Evolutionary conservation across 1,140 invertebrate species (phyloP).

Genomic region (Theocolax elegans): DNA sequence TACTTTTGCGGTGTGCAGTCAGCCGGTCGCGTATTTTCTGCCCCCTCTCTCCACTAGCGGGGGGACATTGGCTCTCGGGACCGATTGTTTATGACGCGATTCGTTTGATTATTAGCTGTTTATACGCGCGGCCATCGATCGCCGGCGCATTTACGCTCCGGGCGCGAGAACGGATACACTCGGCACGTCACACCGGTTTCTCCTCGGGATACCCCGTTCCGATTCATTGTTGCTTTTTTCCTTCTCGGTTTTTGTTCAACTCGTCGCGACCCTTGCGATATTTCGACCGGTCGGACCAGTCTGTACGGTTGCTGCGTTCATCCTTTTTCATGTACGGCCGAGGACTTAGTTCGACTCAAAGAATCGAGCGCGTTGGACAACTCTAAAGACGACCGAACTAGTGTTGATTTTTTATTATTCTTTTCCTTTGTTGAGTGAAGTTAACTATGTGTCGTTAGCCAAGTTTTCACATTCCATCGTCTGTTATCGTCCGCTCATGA

Average conservation of each 20-base stretch:
- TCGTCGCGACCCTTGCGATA: neutral
- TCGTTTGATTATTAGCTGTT: slow-evolving; percentile 67
- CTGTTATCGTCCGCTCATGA: too few relatives aligned
- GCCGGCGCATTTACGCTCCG: slow-evolving; percentile 41
- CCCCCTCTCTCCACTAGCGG: neutral
- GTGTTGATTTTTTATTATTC: too few relatives aligned
- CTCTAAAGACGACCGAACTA: too few relatives aligned
- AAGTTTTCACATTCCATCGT: too few relatives aligned
- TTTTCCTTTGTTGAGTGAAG: too few relatives aligned
- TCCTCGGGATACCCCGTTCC: too few relatives aligned
- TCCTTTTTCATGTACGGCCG: slow-evolving; percentile 23
- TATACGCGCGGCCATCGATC: slow-evolving; percentile 60
- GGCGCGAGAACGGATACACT: slow-evolving; percentile 39
- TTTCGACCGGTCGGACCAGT: slow-evolving; percentile 42
- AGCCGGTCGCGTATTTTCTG: neutral
- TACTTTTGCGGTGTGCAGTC: slow-evolving; percentile 55
- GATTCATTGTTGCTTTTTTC: slow-evolving; percentile 26
- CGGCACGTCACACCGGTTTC: too few relatives aligned
- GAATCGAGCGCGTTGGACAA: neutral
- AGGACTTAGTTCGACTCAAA: slow-evolving; percentile 5
- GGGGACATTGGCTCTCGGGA: neutral
- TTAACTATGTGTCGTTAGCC: too few relatives aligned
- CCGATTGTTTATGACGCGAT: slow-evolving; percentile 63
- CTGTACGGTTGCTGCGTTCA: too few relatives aligned
- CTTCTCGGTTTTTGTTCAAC: neutral